Evolutionary conservation across 2,113 vertebrate species (phyloP), one percentile per base, ranked within the genome.

Genomic region (Panthera leo): DNA sequence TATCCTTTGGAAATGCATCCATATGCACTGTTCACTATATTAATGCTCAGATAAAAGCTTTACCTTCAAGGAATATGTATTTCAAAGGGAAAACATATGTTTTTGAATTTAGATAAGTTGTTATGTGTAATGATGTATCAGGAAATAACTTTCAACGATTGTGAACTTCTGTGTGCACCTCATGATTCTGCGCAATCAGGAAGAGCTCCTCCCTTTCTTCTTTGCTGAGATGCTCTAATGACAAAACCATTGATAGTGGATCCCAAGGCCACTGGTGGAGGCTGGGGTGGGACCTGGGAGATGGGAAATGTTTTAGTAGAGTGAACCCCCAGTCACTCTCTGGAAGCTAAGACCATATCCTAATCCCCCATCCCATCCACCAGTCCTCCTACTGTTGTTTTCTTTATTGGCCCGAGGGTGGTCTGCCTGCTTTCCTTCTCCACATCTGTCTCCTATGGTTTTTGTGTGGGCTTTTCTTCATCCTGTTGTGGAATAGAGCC

Each of bases 21-120:
- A 61, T 61, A 67, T 21, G 34, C 10, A 51, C 8, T 45, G 51
- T 67, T 90, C 61, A 15, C n/a, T 86, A 2, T 95, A 91, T 70
- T 96, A 45, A 48, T n/a, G 73, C 71, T 88, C 86, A 92, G 84
- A 65, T n/a, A 91, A 75, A 76, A 92, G 23, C n/a, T 92, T 94
- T 94, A 65, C 42, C 55, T 91, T 95, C 51, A 55, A 70, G 45
- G 25, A 91, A 76, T 9, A 31, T 65, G 16, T 68, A 68, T 93
- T 87, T 93, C 39, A 84, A 96, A 90, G 91, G 79, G n/a, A 87
- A 80, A 89, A 48, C 15, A 34, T 58, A 34, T 51, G 15, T 70
- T 31, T 65, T 84, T 45, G 68, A 73, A 73, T 82, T 91, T 92
- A 85, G 85, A 10, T 85, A 51, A 76, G 91, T 93, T 83, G 61